Conservation (phyloP, 2,113 vertebrate species). For the Nothoprocta perdicaria region DNA sequence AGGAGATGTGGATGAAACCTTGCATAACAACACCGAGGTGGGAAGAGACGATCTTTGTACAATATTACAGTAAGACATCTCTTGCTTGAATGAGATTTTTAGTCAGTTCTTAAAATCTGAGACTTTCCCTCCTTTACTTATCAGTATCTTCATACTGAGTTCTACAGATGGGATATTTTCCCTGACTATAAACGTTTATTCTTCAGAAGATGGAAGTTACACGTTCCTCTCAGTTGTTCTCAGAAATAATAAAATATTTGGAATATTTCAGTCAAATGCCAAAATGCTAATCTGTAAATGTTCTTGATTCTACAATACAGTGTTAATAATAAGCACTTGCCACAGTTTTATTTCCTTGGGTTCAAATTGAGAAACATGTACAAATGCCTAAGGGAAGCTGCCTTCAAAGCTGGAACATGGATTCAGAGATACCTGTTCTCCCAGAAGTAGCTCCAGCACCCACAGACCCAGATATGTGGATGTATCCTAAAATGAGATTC, state of each 20-base stretch:
- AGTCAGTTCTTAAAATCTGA: neutral
- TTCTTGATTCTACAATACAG: neutral
- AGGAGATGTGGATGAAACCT: neutral
- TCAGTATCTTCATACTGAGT: neutral
- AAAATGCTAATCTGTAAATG: neutral
- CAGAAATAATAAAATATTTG: neutral
- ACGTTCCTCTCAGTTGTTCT: neutral
- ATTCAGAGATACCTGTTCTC: neutral
- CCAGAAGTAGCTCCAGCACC: neutral
- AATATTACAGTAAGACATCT: neutral
- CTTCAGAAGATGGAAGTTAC: neutral
- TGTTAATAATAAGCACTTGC: neutral
- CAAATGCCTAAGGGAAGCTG: neutral
- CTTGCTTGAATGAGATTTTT: neutral
- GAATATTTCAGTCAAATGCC: neutral
- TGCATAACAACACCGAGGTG: fast-evolving
- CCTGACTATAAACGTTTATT: neutral
- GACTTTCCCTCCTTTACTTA: neutral
- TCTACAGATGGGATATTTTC: neutral
- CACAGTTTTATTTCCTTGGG: neutral
- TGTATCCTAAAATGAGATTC: neutral
- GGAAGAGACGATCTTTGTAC: neutral
- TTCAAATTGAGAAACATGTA: neutral
- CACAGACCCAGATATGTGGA: no score
- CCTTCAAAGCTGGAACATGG: neutral